phyloP scores from a whole-genome alignment of 2,888 invertebrate genomes.

The Aporophyla nigra region DNA sequence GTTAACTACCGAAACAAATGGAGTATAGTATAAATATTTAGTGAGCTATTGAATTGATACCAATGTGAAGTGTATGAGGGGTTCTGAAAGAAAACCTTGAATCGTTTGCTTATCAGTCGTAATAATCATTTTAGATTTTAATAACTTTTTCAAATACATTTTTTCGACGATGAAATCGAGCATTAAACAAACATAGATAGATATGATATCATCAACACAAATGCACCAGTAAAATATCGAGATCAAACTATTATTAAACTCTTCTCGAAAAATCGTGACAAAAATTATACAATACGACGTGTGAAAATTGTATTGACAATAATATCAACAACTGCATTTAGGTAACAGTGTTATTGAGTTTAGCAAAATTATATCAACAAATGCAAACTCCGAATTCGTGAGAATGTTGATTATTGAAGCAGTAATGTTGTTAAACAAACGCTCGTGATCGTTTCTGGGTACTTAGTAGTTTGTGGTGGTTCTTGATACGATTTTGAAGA shows the following conservation, averaged over 20 bases:
- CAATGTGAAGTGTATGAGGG: too few relatives aligned
- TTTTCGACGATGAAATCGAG: background rate
- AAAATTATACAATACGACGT: background rate
- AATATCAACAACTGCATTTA: background rate
- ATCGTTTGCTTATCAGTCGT: background rate
- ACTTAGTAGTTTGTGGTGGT: background rate
- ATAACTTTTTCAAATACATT: background rate
- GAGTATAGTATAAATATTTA: too few relatives aligned
- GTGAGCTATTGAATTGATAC: background rate
- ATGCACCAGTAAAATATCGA: background rate
- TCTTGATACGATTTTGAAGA: background rate
- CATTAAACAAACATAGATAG: background rate
- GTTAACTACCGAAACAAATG: too few relatives aligned
- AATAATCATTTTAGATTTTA: background rate
- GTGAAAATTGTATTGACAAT: background rate
- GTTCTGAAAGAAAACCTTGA: background rate
- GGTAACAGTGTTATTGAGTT: background rate
- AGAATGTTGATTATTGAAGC: slow-evolving; percentile 9
- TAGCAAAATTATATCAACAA: slow-evolving; percentile 20
- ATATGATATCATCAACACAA: background rate
- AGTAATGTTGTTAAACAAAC: background rate
- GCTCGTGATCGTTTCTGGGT: background rate
- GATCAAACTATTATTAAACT: slow-evolving; percentile 6
- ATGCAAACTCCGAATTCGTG: background rate
- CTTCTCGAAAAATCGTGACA: background rate